Evolutionary conservation across 2,888 invertebrate species (phyloP), one percentile per base, ranked within the genome.

Genomic region (Pristionchus entomophagus): DNA sequence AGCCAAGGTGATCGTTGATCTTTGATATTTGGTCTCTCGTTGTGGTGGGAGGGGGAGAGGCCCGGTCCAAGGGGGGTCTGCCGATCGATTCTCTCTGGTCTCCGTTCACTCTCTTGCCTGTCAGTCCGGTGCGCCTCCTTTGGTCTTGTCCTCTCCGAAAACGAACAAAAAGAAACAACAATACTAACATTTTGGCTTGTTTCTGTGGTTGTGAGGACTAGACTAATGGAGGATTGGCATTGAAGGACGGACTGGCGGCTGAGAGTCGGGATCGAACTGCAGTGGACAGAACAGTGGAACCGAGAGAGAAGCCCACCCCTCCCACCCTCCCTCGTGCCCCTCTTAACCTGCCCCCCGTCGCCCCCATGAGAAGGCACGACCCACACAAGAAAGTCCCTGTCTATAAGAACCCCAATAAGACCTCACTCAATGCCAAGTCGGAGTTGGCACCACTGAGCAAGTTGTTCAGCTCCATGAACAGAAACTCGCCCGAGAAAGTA

Each of bases 141-240:
- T 38, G 69, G 69, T 69, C 69, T 69, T 69, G 38, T 69, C 69
- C 78, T 49, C 29, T 49, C 49, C 78, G 35, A 49, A 59, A 51
- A 78, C 32, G 17, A 32, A 62, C 62, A 17, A 62, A 51, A 78
- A 19, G 17, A 32, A 62, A 29, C 14, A 62, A 62, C 62, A 32
- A 29, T 29, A 32, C 26, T 17, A 29, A 17, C 29, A 29, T 32
- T 62, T 62, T 62, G 62, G 62, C 56, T 56, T 62, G 32, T 32
- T 62, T 62, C 12, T 29, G 6, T 4, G 10, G 14, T 17, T 32
- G 19, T 17, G 14, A 12, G 62, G 62, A 62, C 62, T 17, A 62
- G 62, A 62, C 62, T 32, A 62, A 62, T 17, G 56, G 62, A 62
- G 62, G 62, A 2, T 32, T 62, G 12, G 5, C 62, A 32, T 32